Evolutionary conservation across 2,797 vertebrate genomes (phyloP).

Genomic region (Smutsia gigantea): DNA sequence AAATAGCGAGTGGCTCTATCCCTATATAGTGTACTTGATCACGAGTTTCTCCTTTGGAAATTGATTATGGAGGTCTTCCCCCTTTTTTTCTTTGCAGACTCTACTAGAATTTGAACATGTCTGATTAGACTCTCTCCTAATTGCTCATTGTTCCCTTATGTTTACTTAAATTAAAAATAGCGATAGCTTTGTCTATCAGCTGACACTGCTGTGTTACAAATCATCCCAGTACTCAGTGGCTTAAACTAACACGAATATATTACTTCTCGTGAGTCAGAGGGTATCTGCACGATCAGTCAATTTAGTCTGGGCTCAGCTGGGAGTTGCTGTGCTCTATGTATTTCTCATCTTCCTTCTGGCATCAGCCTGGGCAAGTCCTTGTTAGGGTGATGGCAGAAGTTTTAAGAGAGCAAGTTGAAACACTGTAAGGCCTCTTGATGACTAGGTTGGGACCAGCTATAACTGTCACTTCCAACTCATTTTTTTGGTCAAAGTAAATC

Average conservation of each 20-base stretch:
- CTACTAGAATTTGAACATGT: background rate
- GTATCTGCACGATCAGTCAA: background rate
- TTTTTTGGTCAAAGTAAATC: background rate
- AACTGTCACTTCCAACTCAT: background rate
- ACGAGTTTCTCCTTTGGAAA: background rate
- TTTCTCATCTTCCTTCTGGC: background rate
- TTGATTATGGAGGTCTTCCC: background rate
- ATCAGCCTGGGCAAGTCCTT: background rate
- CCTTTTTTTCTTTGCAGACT: background rate
- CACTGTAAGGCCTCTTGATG: background rate
- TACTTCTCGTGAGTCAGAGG: background rate
- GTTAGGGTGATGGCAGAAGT: background rate
- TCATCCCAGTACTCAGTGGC: background rate
- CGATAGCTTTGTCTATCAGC: background rate
- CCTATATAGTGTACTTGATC: background rate
- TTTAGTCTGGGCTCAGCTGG: background rate
- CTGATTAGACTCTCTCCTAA: background rate
- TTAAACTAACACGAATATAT: background rate
- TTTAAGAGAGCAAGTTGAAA: background rate
- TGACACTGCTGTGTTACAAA: background rate
- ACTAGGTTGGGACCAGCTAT: background rate
- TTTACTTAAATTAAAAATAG: conserved; percentile 1
- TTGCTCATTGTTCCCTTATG: background rate
- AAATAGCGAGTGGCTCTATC: background rate
- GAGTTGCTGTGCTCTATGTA: background rate